Percentiles rank a stretch among this genome's conserved stretches.
phyloP scores from a whole-genome alignment of 2,113 vertebrate genomes.

The Apodemus sylvaticus region DNA sequence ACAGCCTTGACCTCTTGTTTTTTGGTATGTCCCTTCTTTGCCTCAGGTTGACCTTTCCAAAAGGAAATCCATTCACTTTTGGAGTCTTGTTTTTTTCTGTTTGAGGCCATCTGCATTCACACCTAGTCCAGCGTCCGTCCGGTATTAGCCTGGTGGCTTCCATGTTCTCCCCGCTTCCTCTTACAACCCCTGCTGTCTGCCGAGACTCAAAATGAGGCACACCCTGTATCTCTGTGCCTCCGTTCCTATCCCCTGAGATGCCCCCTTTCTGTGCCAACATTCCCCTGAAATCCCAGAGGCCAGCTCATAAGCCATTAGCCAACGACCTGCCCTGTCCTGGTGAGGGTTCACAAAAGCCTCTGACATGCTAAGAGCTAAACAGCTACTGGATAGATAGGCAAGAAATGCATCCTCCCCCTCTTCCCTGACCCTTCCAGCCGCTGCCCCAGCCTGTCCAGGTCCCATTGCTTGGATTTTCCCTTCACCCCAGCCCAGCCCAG shows the following conservation, averaged over 20 bases:
- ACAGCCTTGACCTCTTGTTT: too few relatives aligned
- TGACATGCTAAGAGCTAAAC: neutral
- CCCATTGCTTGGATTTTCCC: neutral
- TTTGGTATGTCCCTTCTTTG: neutral
- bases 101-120: neutral
- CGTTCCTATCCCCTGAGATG: rapidly evolving
- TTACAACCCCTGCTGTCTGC: neutral
- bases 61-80: neutral
- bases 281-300: neutral
- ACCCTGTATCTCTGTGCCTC: neutral
- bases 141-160: neutral
- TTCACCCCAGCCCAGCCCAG: neutral
- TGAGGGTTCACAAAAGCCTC: neutral
- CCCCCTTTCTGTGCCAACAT: rapidly evolving
- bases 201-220: neutral
- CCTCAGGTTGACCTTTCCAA: neutral
- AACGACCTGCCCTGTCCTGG: neutral
- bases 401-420: neutral
- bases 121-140: neutral
- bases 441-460: too few relatives aligned
- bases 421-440: neutral
- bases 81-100: neutral
- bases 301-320: neutral
- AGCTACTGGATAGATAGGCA: neutral
- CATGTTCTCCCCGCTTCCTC: neutral